Evolutionary conservation across 2,113 vertebrate genomes (phyloP), one percentile per base, ranked within the genome.

Genomic region (Myrmecophaga tridactyla): DNA sequence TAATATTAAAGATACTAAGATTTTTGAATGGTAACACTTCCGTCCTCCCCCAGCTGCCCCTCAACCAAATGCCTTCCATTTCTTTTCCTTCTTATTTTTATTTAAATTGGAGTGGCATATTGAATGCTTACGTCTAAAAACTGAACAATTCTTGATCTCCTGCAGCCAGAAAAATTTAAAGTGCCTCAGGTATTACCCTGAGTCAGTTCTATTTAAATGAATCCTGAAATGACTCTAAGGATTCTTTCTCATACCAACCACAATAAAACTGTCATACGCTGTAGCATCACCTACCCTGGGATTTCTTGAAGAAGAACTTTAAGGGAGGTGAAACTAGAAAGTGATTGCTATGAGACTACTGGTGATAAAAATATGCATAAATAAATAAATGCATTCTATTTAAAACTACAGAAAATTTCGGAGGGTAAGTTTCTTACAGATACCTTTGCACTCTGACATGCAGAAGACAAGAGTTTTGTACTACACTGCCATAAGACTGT

Each of bases 211-310:
- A 43, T 65, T 34, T 75, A 39, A n/a, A 78, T 86, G 63, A 92
- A 48, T 86, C 62, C 86, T 63, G 29, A 92, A 36, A 56, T 81
- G 31, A 13, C 46, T 60, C 20, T 6, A 27, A 31, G 63, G 23
- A 46, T 85, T 85, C n/a, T 92, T 97, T 85, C 48, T 95, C 46
- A 48, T 53, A 72, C 56, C 36, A 69, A 20, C 34, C 65, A 63
- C 34, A 84, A 43, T 53, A 67, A 43, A 86, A 48, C 21, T 53
- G 31, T 60, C 77, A 69, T 14, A 1, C 46, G 34, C 46, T 90
- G 84, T 34, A 86, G 21, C 17, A n/a, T 67, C 41, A 82, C 36
- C 34, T 82, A 25, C 14, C 3, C 1, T 25, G 6, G 23, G 83
- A 8, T 56, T 70, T 92, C 43, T 63, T 46, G 72, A 85, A 39